Conservation (phyloP, 2,797 vertebrate species). For the Phrynocephalus forsythii region DNA sequence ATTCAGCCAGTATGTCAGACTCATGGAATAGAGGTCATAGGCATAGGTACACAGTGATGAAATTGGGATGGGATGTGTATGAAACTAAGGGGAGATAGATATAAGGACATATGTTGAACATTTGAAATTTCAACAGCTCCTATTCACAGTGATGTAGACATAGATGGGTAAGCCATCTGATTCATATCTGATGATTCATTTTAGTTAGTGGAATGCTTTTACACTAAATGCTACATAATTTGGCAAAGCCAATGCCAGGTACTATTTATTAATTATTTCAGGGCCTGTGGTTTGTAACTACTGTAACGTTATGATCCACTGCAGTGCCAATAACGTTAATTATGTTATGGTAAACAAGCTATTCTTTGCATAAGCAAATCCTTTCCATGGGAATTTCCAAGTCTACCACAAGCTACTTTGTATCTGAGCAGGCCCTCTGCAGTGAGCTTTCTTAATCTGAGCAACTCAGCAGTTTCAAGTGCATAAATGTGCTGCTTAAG, state of each 20-base stretch:
- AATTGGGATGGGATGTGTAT: too few relatives aligned
- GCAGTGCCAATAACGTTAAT: conserved; percentile 28
- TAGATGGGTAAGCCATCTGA: too few relatives aligned
- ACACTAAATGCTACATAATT: not conserved
- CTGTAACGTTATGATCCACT: not conserved
- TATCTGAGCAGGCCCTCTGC: not conserved
- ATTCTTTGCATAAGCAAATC: not conserved
- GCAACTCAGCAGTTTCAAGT: conserved; percentile 29
- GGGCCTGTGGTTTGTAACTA: not conserved
- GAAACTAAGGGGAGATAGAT: too few relatives aligned
- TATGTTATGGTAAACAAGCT: not conserved
- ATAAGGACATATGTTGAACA: too few relatives aligned
- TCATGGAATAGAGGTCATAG: too few relatives aligned
- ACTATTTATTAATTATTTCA: not conserved
- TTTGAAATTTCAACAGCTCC: too few relatives aligned
- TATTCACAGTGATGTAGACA: too few relatives aligned
- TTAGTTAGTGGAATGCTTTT: too few relatives aligned
- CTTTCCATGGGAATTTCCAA: not conserved
- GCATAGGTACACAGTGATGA: too few relatives aligned
- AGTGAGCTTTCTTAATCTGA: conserved; percentile 22
- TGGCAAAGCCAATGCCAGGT: fast-evolving
- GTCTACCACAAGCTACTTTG: not conserved
- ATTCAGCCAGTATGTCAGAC: too few relatives aligned
- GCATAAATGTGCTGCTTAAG: conserved; percentile 24
- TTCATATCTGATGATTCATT: not conserved